Conservation (phyloP, 2,888 invertebrate species). For the Acanthoscelides obtectus region DNA sequence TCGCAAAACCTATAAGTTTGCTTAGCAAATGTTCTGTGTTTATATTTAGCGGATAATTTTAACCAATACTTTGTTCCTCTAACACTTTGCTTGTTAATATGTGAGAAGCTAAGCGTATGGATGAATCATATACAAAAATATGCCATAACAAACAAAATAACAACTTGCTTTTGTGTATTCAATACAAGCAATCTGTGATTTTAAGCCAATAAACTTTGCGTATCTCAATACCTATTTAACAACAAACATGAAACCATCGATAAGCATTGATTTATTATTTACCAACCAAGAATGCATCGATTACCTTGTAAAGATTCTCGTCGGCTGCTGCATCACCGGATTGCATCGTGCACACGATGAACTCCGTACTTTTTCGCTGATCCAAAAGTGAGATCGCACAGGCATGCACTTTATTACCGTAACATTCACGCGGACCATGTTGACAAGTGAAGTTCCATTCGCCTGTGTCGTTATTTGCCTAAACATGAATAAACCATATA, state of each 20-base stretch:
- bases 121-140: too few species aligned
- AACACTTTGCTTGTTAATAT: too few species aligned
- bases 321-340: constrained; percentile 23
- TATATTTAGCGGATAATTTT: too few species aligned
- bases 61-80: too few species aligned
- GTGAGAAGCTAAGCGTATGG: too few species aligned
- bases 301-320: constrained; percentile 24
- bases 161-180: background rate
- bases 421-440: constrained; percentile 51
- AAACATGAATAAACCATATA: background rate
- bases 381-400: constrained; percentile 31
- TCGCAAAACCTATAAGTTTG: too few species aligned
- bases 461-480: constrained; percentile 1
- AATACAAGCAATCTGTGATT: too few species aligned
- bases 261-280: background rate
- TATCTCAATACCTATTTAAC: background rate
- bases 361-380: constrained; percentile 22
- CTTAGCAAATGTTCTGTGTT: too few species aligned
- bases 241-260: background rate
- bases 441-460: constrained; percentile 41
- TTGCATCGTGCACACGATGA: constrained; percentile 47
- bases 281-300: background rate
- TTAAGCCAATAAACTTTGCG: background rate
- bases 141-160: background rate
- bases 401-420: constrained; percentile 51